phyloP scores from a whole-genome alignment of 2,113 vertebrate genomes.

The Lichenostomus cassidix region DNA sequence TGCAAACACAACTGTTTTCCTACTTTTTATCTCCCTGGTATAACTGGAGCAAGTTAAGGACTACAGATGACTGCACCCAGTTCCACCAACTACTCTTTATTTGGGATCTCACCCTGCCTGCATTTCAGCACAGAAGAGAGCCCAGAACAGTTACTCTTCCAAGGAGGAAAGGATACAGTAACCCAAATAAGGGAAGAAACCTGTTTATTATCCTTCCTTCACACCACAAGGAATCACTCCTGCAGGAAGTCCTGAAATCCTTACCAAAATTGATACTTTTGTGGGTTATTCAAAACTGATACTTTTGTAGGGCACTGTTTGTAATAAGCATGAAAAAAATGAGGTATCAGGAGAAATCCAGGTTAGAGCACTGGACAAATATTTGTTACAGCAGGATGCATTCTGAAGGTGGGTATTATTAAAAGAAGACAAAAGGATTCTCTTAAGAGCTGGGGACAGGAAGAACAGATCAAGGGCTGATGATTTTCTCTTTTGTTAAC shows the following conservation, averaged over 20 bases:
- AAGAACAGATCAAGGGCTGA: not conserved
- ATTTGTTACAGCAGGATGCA: not conserved
- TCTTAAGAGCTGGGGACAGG: not conserved
- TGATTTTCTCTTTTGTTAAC: not conserved
- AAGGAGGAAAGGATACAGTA: not conserved
- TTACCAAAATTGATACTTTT: not conserved
- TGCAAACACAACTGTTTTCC: not conserved
- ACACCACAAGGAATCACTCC: not conserved
- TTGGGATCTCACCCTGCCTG: not conserved
- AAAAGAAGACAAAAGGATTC: not conserved
- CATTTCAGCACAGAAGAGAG: not conserved
- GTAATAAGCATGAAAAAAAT: rapidly evolving
- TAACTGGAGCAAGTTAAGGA: not conserved
- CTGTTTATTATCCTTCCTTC: not conserved
- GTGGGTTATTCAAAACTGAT: not conserved
- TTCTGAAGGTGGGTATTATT: not conserved
- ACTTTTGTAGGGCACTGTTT: not conserved
- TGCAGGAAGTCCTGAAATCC: not conserved
- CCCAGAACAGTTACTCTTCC: not conserved
- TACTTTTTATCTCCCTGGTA: not conserved
- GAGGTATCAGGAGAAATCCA: not conserved
- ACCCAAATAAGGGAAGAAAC: not conserved
- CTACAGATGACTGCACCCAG: not conserved
- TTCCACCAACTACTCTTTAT: not conserved
- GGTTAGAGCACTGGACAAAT: not conserved